These are phyloP conservation scores for Sesia bembeciformis DNA, from an alignment of 2,888 invertebrate genomes.

Conservation along the genomic window DNA sequence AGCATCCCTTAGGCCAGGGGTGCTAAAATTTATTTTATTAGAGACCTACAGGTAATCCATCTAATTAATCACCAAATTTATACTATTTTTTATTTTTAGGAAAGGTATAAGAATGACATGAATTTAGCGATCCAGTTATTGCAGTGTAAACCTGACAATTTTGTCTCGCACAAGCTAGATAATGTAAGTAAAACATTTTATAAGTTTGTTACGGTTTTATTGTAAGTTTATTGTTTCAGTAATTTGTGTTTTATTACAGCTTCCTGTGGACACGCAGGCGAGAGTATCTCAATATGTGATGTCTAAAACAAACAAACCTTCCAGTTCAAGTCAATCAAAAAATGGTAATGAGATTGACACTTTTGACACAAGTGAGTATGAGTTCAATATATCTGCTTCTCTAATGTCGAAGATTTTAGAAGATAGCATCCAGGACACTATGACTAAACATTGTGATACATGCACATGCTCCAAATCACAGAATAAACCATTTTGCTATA, in stretches of 20 bases:
- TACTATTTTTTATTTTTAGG: constrained; percentile 72
- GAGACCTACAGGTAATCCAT: too few relatives aligned
- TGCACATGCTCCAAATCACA: constrained; percentile 80
- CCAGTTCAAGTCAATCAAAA: constrained; percentile 56
- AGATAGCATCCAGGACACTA: constrained; percentile 87
- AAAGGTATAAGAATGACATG: constrained; percentile 94
- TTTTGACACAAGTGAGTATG: constrained; percentile 75
- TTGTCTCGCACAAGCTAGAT: constrained; percentile 92
- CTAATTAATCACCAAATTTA: not conserved
- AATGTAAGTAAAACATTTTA: constrained; percentile 77
- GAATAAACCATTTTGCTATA: constrained; percentile 66
- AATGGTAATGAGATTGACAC: constrained; percentile 55
- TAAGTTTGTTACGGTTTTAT: not conserved
- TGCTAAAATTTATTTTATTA: too few relatives aligned
- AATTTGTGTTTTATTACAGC: constrained; percentile 67
- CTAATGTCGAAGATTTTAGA: constrained; percentile 94
- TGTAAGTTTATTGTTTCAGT: constrained; percentile 4
- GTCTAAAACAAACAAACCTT: constrained; percentile 68
- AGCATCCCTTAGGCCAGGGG: too few relatives aligned
- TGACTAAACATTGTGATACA: constrained; percentile 87
- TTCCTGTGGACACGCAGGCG: constrained; percentile 92
- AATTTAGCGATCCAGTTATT: constrained; percentile 93
- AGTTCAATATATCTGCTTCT: constrained; percentile 86
- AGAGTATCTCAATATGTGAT: constrained; percentile 87
- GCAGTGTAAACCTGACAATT: constrained; percentile 96